phyloP scores from a whole-genome alignment of 2,888 invertebrate genomes.

The Perizoma flavofasciatum region DNA sequence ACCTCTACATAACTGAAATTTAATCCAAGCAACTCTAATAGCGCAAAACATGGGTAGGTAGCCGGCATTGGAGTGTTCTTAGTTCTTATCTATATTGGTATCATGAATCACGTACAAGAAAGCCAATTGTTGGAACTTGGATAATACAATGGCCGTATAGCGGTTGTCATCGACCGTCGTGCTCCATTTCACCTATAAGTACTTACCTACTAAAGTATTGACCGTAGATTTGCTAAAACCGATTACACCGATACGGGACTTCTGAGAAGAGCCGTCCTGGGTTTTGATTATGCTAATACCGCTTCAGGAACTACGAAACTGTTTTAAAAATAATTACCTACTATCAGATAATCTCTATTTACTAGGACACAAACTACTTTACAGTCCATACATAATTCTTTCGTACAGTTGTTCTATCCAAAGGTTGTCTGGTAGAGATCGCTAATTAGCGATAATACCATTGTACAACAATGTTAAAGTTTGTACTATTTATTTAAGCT shows the following conservation, averaged over 20 bases:
- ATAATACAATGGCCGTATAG: conserved; percentile 49
- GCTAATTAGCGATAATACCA: too few relatives aligned
- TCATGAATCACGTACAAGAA: conserved; percentile 45
- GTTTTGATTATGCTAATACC: not conserved
- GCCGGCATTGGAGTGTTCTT: conserved; percentile 24
- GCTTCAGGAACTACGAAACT: not conserved
- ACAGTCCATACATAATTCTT: too few relatives aligned
- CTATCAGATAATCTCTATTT: too few relatives aligned
- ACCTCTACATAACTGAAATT: not conserved
- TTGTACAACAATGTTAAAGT: too few relatives aligned
- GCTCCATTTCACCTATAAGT: conserved; percentile 49
- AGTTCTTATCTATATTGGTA: conserved; percentile 36
- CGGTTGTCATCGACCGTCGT: conserved; percentile 51
- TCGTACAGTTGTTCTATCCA: too few relatives aligned
- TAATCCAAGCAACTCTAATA: conserved; percentile 15
- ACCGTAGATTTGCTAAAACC: conserved; percentile 26
- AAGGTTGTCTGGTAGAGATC: too few relatives aligned
- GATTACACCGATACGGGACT: conserved; percentile 29
- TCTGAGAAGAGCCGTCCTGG: conserved; percentile 8
- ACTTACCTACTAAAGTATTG: conserved; percentile 10
- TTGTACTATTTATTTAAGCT: too few relatives aligned
- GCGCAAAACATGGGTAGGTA: conserved; percentile 18
- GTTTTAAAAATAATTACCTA: too few relatives aligned
- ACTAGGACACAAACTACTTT: too few relatives aligned
- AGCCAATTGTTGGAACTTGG: conserved; percentile 43